These are phyloP conservation scores for Drosophila cognata DNA, from an alignment of 2,888 invertebrate species.

Conservation along the genomic window DNA sequence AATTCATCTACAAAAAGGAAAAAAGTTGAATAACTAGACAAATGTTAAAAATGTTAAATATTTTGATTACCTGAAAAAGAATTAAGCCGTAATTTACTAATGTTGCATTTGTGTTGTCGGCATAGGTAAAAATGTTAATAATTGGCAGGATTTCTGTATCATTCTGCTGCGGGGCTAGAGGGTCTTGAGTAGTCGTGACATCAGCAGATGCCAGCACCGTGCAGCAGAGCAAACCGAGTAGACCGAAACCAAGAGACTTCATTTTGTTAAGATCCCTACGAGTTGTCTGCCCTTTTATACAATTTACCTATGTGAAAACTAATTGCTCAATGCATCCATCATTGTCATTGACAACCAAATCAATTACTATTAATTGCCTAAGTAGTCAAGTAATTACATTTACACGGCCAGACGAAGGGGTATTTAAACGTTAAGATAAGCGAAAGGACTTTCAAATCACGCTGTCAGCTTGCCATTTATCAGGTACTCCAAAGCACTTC, in stretches of 20 bases:
- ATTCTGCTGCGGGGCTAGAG: neutral
- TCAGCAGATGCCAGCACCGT: slow-evolving; percentile 2
- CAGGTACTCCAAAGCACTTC: neutral
- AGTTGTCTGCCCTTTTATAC: slow-evolving; percentile 9
- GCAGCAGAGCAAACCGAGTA: slow-evolving; percentile 16
- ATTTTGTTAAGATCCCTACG: slow-evolving; percentile 10
- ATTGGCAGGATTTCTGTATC: neutral
- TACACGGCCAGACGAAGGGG: neutral
- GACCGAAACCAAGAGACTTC: slow-evolving; percentile 8
- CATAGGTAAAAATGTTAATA: neutral
- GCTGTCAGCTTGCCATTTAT: neutral
- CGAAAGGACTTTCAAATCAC: neutral
- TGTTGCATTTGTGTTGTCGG: no score
- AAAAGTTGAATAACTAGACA: neutral
- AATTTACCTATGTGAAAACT: neutral
- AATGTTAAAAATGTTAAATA: no score
- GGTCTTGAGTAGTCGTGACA: no score
- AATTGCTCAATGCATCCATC: slow-evolving; percentile 33
- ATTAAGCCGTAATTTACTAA: neutral
- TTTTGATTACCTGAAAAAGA: slow-evolving; percentile 4
- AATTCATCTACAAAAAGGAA: slow-evolving; percentile 6
- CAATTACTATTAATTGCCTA: neutral
- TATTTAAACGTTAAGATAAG: neutral
- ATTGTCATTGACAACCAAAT: slow-evolving; percentile 22
- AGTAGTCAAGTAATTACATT: neutral